Evolutionary conservation across 2,888 invertebrate species (phyloP).

Genomic region (Spicauda simplicius): DNA sequence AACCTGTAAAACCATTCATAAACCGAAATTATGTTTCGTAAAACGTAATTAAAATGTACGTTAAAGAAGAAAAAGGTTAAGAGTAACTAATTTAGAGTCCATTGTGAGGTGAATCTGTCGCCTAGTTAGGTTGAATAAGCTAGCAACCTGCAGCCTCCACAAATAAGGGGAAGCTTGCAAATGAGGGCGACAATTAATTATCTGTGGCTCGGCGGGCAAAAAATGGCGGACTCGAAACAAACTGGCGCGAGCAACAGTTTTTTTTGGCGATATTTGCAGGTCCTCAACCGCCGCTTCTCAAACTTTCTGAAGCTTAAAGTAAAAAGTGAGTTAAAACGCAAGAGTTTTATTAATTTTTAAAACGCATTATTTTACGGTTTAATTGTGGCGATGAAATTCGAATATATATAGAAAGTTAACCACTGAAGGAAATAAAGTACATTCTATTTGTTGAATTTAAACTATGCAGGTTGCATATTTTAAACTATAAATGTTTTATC

Average conservation of each 20-base stretch:
- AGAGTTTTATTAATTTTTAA: constrained; percentile 26
- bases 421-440: no score
- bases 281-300: constrained; percentile 30
- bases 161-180: constrained; percentile 48
- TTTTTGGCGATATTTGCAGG: constrained; percentile 37
- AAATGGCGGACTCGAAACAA: constrained; percentile 53
- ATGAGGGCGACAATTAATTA: constrained; percentile 66
- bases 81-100: constrained; percentile 29
- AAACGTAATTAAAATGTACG: neutral
- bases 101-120: constrained; percentile 34
- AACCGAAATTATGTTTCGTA: neutral
- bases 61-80: constrained; percentile 6
- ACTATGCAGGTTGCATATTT: no score
- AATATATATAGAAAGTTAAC: constrained; percentile 6
- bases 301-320: constrained; percentile 29
- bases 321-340: constrained; percentile 18
- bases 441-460: no score
- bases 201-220: constrained; percentile 53
- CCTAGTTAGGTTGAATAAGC: constrained; percentile 31
- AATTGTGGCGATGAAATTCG: neutral
- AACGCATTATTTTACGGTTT: neutral
- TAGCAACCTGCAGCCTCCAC: constrained; percentile 27
- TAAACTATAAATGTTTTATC: neutral
- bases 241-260: constrained; percentile 44
- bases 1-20: no score